Evolutionary conservation across 2,888 invertebrate genomes (phyloP).

Genomic region (Noctua pronuba): DNA sequence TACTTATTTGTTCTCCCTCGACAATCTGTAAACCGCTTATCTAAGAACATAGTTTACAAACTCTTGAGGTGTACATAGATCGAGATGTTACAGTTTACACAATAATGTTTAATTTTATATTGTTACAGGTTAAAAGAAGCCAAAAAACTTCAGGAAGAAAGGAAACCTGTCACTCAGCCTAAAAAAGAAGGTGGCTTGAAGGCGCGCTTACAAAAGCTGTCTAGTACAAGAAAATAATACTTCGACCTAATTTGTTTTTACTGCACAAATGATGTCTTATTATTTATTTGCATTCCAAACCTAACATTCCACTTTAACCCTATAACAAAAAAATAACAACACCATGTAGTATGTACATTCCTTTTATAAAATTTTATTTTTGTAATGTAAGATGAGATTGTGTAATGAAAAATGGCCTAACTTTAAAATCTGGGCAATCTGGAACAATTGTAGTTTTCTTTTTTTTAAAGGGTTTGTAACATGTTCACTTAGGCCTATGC

Average conservation of each 20-base stretch:
- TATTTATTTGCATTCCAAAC: conserved; percentile 56
- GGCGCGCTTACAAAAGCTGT: conserved; percentile 91
- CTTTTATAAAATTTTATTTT: conserved; percentile 38
- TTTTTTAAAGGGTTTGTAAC: conserved; percentile 6
- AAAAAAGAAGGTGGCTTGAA: conserved; percentile 92
- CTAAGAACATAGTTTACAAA: too few species aligned
- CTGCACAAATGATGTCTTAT: conserved; percentile 59
- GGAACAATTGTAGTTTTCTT: conserved; percentile 4
- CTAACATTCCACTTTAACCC: conserved; percentile 55
- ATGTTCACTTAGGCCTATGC: conserved; percentile 24
- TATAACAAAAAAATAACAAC: conserved; percentile 32
- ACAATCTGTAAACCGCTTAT: too few species aligned
- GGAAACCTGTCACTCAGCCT: conserved; percentile 89
- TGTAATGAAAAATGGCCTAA: conserved; percentile 58
- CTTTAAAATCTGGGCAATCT: conserved; percentile 1
- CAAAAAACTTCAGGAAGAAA: conserved; percentile 90
- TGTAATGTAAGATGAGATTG: conserved; percentile 41
- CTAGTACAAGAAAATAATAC: conserved; percentile 80
- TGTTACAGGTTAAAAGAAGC: conserved; percentile 90
- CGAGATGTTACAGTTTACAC: background rate
- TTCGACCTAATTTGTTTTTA: conserved; percentile 39
- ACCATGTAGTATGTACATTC: conserved; percentile 32
- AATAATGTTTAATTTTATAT: background rate
- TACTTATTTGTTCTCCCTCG: too few species aligned
- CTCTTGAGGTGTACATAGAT: too few species aligned